Conservation (phyloP, 2,113 vertebrate genomes). For the Otocyon megalotis region DNA sequence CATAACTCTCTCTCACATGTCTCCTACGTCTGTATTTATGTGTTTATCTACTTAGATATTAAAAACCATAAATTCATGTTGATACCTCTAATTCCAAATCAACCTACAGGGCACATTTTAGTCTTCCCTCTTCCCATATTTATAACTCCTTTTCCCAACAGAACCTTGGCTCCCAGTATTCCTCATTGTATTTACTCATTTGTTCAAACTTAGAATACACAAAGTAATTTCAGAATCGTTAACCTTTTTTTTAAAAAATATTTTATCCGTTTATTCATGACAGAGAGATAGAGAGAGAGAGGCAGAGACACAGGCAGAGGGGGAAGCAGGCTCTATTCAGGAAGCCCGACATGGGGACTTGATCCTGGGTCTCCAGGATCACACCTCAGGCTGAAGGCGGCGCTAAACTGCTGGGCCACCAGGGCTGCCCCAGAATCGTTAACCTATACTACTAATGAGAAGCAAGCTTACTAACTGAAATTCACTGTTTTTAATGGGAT, state of each 20-base stretch:
- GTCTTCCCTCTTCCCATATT: background rate
- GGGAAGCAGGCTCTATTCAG: no score
- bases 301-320: no score
- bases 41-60: background rate
- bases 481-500: background rate
- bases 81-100: background rate
- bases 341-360: no score
- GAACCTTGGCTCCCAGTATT: background rate
- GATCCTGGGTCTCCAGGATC: no score
- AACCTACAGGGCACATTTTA: background rate
- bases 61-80: background rate
- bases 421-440: background rate
- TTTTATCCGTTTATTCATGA: no score
- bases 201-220: background rate
- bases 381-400: no score
- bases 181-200: background rate
- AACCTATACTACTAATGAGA: background rate
- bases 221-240: conserved; percentile 33
- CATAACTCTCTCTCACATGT: background rate
- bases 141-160: background rate
- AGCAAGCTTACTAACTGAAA: background rate
- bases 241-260: no score
- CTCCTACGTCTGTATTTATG: background rate
- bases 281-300: no score
- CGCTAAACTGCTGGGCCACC: no score